Conservation (phyloP, 2,797 vertebrate genomes). For the Neoniphon sammara region DNA sequence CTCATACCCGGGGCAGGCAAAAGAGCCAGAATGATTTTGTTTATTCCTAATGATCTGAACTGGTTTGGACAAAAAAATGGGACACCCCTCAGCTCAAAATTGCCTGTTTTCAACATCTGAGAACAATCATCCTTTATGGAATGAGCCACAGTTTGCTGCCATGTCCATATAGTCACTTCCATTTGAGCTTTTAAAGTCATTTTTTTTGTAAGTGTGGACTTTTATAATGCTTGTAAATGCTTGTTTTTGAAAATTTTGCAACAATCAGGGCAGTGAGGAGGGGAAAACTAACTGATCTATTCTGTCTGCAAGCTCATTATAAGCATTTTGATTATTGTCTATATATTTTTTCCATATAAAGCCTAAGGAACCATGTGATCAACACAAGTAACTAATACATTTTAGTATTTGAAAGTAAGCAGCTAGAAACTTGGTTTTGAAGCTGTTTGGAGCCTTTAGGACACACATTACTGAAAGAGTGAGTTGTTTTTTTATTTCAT, state of each 20-base stretch:
- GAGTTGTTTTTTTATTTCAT: neutral
- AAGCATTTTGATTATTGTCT: conserved; percentile 12
- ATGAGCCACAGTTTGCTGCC: conserved; percentile 1
- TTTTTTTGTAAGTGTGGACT: conserved; percentile 1
- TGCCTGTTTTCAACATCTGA: conserved; percentile 8
- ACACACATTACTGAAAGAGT: neutral
- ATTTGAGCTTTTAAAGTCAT: neutral
- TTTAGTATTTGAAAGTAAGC: neutral
- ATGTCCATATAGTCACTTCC: neutral
- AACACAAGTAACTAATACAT: conserved; percentile 8
- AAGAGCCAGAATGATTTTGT: neutral
- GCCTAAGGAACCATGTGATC: conserved; percentile 6
- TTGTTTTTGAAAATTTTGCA: neutral
- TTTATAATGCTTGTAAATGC: neutral
- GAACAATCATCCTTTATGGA: neutral
- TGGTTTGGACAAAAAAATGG: neutral
- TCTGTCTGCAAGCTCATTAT: conserved; percentile 23
- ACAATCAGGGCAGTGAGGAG: conserved; percentile 28
- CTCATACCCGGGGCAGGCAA: neutral
- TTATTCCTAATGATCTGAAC: neutral
- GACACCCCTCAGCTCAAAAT: conserved; percentile 1
- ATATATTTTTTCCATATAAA: neutral
- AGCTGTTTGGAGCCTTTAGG: too few relatives aligned
- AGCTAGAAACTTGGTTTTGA: neutral
- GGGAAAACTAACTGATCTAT: conserved; percentile 31